Conservation (phyloP, 2,113 vertebrate species). For the Nannobrachium achirus region DNA sequence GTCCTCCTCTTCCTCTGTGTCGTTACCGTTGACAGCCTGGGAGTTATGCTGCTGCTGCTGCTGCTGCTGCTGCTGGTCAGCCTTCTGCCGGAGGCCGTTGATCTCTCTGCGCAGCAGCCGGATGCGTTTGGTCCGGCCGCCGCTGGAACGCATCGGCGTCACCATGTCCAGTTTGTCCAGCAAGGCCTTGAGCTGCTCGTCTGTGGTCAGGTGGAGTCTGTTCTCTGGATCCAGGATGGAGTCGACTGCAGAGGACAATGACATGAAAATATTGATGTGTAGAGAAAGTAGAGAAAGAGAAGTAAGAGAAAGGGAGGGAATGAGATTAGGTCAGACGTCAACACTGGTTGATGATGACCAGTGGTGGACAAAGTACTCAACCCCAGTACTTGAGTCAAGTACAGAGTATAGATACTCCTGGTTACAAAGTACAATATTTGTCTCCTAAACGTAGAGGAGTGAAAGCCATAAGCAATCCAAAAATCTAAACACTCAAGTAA, state of each 20-base stretch:
- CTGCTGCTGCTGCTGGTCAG: conserved; percentile 86
- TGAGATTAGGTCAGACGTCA: background rate
- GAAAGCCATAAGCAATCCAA: too few relatives aligned
- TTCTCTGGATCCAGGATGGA: conserved; percentile 90
- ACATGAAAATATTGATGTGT: background rate
- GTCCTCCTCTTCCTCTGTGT: conserved; percentile 38
- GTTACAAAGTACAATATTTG: background rate
- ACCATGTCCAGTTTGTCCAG: conserved; percentile 95
- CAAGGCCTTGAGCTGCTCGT: conserved; percentile 92
- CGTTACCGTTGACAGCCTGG: conserved; percentile 74
- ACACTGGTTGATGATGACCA: background rate
- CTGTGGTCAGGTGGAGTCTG: conserved; percentile 88
- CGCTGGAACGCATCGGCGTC: conserved; percentile 88
- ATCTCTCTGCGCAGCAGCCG: conserved; percentile 92
- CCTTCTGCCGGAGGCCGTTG: conserved; percentile 87
- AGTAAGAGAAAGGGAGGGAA: background rate
- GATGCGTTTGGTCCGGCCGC: conserved; percentile 91
- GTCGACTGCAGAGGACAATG: conserved; percentile 85
- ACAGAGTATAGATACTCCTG: too few relatives aligned
- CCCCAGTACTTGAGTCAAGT: too few relatives aligned
- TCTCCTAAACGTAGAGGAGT: too few relatives aligned
- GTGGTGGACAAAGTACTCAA: background rate
- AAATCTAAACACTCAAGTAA: too few relatives aligned
- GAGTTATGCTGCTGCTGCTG: conserved; percentile 80
- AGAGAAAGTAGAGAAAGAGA: background rate